Conservation (phyloP, 1,140 invertebrate species). For the Argopecten irradians region DNA sequence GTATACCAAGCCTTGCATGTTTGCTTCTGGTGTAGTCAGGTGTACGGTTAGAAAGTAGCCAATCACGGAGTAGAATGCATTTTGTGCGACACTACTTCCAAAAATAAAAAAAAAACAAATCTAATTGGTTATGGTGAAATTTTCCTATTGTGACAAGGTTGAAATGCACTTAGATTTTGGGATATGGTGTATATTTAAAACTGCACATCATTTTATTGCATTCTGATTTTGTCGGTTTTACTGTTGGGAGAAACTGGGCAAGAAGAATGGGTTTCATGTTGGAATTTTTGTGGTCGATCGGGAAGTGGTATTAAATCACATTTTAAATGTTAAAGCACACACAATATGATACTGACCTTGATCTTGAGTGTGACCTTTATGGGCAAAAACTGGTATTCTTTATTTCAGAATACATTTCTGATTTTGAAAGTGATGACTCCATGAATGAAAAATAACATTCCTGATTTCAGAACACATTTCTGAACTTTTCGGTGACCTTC, state of each 20-base stretch:
- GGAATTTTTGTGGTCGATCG: background rate
- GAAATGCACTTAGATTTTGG: background rate
- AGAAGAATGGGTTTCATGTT: background rate
- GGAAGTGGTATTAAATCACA: background rate
- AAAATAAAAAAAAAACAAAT: background rate
- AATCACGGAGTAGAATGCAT: constrained; percentile 17
- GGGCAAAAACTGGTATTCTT: background rate
- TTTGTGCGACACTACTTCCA: constrained; percentile 1
- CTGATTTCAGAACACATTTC: too few relatives aligned
- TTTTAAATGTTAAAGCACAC: background rate
- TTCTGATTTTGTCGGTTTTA: background rate
- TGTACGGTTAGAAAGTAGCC: background rate
- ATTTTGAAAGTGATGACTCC: too few relatives aligned
- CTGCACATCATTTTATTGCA: background rate
- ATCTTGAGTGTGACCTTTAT: background rate
- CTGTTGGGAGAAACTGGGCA: background rate
- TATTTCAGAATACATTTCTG: background rate
- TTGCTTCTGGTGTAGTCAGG: constrained; percentile 29
- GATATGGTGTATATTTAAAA: background rate
- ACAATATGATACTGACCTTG: background rate
- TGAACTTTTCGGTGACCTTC: too few relatives aligned
- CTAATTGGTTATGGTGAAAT: background rate
- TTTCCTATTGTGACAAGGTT: background rate
- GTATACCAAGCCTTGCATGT: constrained; percentile 51
- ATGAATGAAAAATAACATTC: too few relatives aligned